Evolutionary conservation across 30 jellyfish, hydroid and myxozoan species (phyloP).

Genomic region (Cassiopea andromeda): DNA sequence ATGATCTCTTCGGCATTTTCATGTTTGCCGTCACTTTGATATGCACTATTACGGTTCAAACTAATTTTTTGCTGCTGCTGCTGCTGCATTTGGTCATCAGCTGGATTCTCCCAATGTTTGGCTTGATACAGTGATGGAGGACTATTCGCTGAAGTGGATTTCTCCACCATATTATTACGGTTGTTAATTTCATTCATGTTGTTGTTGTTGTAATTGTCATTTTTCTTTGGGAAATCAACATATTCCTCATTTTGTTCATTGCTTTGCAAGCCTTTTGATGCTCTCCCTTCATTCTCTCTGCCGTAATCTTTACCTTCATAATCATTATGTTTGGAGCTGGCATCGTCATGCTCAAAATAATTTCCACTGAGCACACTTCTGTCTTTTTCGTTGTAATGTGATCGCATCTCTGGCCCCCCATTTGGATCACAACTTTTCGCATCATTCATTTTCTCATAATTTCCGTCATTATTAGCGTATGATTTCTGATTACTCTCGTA

Average conservation of each 20-base stretch:
- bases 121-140: neutral
- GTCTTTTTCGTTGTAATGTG: neutral
- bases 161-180: conserved; percentile 4
- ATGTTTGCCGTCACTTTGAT: neutral
- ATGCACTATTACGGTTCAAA: neutral
- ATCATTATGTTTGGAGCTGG: neutral
- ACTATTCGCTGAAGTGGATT: neutral
- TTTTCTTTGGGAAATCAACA: conserved; percentile 11
- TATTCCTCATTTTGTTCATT: conserved; percentile 3
- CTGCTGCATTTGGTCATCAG: neutral
- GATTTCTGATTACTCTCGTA: neutral
- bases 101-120: neutral
- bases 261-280: neutral
- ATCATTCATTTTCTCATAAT: neutral
- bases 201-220: neutral
- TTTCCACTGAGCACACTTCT: too few relatives aligned
- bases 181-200: neutral
- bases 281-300: neutral
- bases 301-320: neutral
- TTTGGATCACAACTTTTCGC: neutral
- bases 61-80: neutral
- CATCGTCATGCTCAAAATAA: too few relatives aligned
- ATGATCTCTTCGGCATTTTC: neutral
- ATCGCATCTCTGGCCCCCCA: neutral
- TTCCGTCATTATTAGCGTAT: neutral